Evolutionary conservation across 2,888 invertebrate species (phyloP).

Genomic region (Coenonympha arcania): DNA sequence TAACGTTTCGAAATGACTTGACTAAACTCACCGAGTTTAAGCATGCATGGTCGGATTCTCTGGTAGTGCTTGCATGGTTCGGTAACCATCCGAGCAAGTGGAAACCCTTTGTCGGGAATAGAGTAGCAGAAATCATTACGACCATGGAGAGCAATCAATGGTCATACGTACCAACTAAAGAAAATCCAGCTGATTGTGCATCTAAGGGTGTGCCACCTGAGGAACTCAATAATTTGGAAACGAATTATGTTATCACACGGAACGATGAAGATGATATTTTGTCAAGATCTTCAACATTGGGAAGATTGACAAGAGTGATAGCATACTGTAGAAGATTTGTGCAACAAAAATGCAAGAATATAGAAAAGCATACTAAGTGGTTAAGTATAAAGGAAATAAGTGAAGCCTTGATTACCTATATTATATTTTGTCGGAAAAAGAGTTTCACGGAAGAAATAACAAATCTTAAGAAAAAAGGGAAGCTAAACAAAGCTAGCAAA

Average conservation of each 20-base stretch:
- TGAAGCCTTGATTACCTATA: background rate
- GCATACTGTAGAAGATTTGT: background rate
- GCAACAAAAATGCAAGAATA: background rate
- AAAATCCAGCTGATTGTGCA: background rate
- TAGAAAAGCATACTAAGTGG: background rate
- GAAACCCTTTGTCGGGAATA: constrained; percentile 22
- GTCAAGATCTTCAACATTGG: background rate
- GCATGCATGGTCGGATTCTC: background rate
- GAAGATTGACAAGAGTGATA: background rate
- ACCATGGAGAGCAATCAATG: background rate
- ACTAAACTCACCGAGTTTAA: constrained; percentile 6
- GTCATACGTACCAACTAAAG: too few relatives aligned
- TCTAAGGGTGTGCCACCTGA: background rate
- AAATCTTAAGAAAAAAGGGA: too few relatives aligned
- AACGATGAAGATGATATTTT: background rate
- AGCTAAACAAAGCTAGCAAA: background rate
- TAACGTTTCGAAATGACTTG: constrained; percentile 20
- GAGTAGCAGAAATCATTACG: constrained; percentile 25
- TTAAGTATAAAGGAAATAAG: background rate
- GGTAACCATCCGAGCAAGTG: constrained; percentile 20
- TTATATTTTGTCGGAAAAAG: background rate
- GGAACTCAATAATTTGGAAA: background rate
- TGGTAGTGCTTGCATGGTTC: constrained; percentile 12
- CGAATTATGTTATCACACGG: background rate
- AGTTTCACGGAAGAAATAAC: background rate